Evolutionary conservation across 2,113 vertebrate species (phyloP).

Genomic region (Platichthys flesus): DNA sequence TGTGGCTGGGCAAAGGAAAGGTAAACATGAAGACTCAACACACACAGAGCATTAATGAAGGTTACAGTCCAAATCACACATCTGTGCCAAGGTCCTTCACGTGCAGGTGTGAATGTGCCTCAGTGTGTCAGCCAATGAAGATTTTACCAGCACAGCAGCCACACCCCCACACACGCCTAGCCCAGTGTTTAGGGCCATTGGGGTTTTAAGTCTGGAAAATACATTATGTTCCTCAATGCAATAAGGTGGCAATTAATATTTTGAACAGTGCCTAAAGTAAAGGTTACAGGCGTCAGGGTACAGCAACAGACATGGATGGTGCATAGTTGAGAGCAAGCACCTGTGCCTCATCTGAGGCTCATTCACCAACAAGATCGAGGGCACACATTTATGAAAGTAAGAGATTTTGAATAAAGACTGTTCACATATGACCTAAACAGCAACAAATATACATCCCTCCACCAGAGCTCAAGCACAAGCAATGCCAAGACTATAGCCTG

Average conservation of each 20-base stretch:
- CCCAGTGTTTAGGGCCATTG: background rate
- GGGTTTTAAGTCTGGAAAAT: background rate
- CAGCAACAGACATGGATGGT: too few species aligned
- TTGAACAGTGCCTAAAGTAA: background rate
- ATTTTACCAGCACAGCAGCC: background rate
- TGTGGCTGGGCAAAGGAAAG: background rate
- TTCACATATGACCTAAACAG: background rate
- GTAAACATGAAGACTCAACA: background rate
- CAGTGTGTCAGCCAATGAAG: background rate
- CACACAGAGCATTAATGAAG: background rate
- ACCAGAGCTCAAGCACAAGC: background rate
- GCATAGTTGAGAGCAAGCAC: background rate
- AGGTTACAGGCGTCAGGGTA: background rate
- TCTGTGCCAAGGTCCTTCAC: slow-evolving; percentile 2
- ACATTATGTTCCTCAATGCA: background rate
- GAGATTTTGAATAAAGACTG: background rate
- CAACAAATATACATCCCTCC: too few species aligned
- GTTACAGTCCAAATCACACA: background rate
- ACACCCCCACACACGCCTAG: background rate
- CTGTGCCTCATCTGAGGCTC: background rate
- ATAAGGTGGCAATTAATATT: background rate
- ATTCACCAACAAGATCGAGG: background rate
- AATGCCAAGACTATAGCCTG: too few species aligned
- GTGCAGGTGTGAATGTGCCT: background rate
- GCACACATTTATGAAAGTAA: background rate